Conservation (phyloP, 2,797 vertebrate species). For the Smutsia gigantea region DNA sequence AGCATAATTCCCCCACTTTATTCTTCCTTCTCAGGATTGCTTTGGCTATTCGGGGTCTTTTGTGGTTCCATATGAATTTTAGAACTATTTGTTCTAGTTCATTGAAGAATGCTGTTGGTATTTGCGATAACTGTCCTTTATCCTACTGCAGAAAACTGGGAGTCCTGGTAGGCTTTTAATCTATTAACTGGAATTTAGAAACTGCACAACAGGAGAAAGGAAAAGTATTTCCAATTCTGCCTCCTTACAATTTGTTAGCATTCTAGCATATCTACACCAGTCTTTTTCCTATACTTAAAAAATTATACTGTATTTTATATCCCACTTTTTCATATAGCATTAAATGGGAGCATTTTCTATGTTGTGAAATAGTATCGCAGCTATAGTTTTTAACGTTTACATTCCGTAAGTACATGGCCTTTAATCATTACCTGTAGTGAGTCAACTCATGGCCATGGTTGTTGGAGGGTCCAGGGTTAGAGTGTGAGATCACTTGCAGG, state of each 20-base stretch:
- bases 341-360: not conserved
- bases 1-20: no score
- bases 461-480: not conserved
- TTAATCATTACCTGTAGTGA: not conserved
- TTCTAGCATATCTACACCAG: not conserved
- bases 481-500: not conserved
- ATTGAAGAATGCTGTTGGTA: no score
- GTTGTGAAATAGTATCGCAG: not conserved
- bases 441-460: not conserved
- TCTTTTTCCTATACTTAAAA: not conserved
- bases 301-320: not conserved
- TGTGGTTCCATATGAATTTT: no score
- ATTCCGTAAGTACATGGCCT: not conserved
- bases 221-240: not conserved
- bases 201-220: not conserved
- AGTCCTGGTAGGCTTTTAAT: not conserved
- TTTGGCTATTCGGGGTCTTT: no score
- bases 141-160: not conserved
- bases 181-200: not conserved
- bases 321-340: not conserved
- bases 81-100: no score
- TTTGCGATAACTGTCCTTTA: not conserved
- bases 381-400: not conserved
- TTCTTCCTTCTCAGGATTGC: no score
- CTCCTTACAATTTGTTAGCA: not conserved